A percentile compares a stretch with the other conserved stretches of the same genome.
phyloP scores from a whole-genome alignment of 2,797 vertebrate species.

The Brotula barbata region DNA sequence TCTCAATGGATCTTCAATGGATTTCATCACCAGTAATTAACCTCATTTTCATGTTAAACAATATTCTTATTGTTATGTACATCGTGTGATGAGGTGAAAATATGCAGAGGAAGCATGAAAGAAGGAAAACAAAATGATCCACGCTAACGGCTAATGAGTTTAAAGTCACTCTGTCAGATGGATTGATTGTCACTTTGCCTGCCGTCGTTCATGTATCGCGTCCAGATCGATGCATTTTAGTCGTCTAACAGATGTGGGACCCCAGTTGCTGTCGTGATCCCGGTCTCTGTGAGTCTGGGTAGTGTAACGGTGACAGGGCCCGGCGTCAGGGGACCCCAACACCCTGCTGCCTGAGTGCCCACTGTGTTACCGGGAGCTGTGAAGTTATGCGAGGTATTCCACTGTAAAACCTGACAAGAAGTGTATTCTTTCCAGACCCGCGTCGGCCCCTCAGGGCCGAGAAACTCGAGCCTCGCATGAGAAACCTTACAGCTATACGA shows the following conservation, averaged over 20 bases:
- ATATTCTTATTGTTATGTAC: too few species aligned
- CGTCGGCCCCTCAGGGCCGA: slow-evolving; percentile 30
- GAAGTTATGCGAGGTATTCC: slow-evolving; percentile 64
- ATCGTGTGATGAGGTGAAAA: too few species aligned
- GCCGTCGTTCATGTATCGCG: slow-evolving; percentile 24
- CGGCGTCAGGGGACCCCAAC: slow-evolving; percentile 36
- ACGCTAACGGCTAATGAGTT: too few species aligned
- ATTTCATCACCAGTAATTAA: too few species aligned
- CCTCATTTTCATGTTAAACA: too few species aligned
- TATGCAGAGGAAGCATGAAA: too few species aligned
- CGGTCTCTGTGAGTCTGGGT: slow-evolving; percentile 32
- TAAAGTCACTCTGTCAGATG: too few species aligned
- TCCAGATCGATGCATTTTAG: slow-evolving; percentile 20
- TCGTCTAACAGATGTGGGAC: slow-evolving; percentile 43
- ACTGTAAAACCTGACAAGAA: slow-evolving; percentile 57
- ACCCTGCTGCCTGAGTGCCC: slow-evolving; percentile 28
- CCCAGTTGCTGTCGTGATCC: slow-evolving; percentile 32
- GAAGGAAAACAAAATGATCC: too few species aligned
- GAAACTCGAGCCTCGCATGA: slow-evolving; percentile 40
- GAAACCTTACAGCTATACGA: slow-evolving; percentile 6
- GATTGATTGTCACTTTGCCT: too few species aligned
- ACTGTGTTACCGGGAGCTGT: slow-evolving; percentile 42
- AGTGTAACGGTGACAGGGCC: slow-evolving; percentile 42
- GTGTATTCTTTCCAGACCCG: slow-evolving; percentile 47
- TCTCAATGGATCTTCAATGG: too few species aligned